These are phyloP conservation scores for Prosapia bicincta DNA, from an alignment of 2,888 invertebrate species.

Conservation along the genomic window DNA sequence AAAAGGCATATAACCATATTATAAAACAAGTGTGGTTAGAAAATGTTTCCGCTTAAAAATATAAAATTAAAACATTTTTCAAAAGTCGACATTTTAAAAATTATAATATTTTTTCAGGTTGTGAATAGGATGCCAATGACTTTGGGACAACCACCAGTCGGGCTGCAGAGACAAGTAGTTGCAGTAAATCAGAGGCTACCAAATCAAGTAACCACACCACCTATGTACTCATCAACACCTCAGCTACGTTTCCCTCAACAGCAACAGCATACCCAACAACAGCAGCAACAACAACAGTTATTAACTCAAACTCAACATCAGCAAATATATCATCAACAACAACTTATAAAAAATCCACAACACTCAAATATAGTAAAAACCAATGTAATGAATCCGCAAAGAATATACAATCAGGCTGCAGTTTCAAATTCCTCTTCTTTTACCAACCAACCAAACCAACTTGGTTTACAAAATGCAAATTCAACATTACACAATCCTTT, in stretches of 20 bases:
- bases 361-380: constrained; percentile 27
- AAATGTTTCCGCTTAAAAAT: no score
- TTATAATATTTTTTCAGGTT: constrained; percentile 16
- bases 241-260: constrained; percentile 42
- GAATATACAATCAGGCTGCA: constrained; percentile 8
- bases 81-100: no score
- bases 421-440: constrained; percentile 11
- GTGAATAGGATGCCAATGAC: constrained; percentile 9
- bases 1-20: no score
- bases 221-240: neutral
- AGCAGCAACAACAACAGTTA: constrained; percentile 35
- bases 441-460: constrained; percentile 34
- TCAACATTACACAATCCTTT: constrained; percentile 12
- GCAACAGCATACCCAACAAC: constrained; percentile 39
- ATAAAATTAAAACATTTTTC: no score
- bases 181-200: constrained; percentile 15
- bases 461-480: constrained; percentile 35
- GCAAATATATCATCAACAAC: constrained; percentile 28
- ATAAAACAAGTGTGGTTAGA: no score
- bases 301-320: constrained; percentile 35
- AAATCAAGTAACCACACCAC: constrained; percentile 12
- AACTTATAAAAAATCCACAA: constrained; percentile 24
- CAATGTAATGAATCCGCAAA: constrained; percentile 30
- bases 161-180: constrained; percentile 10
- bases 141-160: constrained; percentile 17